These are phyloP conservation scores for Erythrocercus mccallii DNA, from an alignment of 2,113 vertebrate genomes.

Conservation along the genomic window DNA sequence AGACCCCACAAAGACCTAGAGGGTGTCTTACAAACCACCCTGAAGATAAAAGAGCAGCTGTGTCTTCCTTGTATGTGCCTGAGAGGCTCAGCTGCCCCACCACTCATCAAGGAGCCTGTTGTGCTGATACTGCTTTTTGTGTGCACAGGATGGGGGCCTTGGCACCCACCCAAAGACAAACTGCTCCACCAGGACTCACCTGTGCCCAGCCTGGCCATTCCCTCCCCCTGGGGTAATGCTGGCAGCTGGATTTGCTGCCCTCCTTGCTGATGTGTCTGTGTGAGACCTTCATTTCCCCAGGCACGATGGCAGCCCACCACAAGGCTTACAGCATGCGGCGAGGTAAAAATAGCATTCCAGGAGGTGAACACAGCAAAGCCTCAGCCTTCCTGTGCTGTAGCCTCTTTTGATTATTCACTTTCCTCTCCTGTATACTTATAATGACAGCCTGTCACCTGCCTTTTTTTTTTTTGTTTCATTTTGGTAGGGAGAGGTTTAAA, in stretches of 20 bases:
- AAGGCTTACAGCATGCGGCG: background rate
- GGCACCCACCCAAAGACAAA: background rate
- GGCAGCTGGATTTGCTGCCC: background rate
- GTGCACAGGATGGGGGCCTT: background rate
- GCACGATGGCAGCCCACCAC: background rate
- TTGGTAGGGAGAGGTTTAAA: background rate
- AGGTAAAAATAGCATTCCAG: constrained; percentile 1
- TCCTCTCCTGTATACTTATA: background rate
- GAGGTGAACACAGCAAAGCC: background rate
- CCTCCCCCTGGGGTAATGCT: rapidly evolving
- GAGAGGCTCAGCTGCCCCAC: background rate
- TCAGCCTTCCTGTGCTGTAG: background rate
- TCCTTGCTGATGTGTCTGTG: rapidly evolving
- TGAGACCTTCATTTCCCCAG: background rate
- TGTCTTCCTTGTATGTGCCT: background rate
- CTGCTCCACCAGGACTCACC: too few relatives aligned
- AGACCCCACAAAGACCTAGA: background rate
- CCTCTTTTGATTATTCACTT: background rate
- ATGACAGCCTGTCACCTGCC: background rate
- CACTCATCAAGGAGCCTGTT: rapidly evolving
- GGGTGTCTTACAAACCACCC: background rate
- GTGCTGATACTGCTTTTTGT: background rate
- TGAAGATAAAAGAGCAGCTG: background rate
- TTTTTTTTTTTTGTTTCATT: background rate
- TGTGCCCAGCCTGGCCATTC: background rate